Base-by-base conservation (phyloP, 1,140 invertebrate species). In the Meloidogyne floridensis region DNA sequence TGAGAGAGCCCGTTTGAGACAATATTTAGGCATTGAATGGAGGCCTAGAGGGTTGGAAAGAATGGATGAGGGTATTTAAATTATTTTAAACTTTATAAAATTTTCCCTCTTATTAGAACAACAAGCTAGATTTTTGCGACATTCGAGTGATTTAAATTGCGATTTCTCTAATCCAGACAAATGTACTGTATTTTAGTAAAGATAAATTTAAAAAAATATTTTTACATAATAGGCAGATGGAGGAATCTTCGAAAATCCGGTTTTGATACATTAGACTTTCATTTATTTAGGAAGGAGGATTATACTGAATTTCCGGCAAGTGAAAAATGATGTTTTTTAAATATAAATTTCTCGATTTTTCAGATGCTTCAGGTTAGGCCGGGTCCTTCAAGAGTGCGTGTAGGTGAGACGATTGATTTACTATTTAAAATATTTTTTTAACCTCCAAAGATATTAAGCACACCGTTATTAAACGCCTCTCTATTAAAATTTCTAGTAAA, bases 211-310 rank as follows among this genome's bases (percentile, higher is more conserved):
- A 54, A 20, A 18, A 32, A 65, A 32, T 71, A 10, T 71, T 77
- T 56, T 53, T 77, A 47, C 20, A 78, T 13, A 65, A 42, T 32
- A 79, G 77, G 77, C 65, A 80, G 80, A 77, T 89, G 87, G 87
- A 83, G 80, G 18, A 89, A 89, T 82, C 82, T 82, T 76, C 73
- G 73, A n/a, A 72, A 75, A 13, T 18, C 80, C 9, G 81, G 81
- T 42, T 54, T 87, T 18, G 87, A 90, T 72, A 82, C 87, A 2
- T 59, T 85, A 11, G 84, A 89, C 71, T 89, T 90, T 79, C 81
- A 88, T 83, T 82, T 89, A 42, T 89, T 89, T 65, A 80, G 84
- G 42, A 89, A 89, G 74, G 84, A 82, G 9, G 87, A 89, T 75
- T 75, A 87, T 56, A 87, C 83, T 15, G 85, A 87, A 70, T 89